phyloP scores from a whole-genome alignment of 2,797 vertebrate genomes.

The Prunella strophiata region DNA sequence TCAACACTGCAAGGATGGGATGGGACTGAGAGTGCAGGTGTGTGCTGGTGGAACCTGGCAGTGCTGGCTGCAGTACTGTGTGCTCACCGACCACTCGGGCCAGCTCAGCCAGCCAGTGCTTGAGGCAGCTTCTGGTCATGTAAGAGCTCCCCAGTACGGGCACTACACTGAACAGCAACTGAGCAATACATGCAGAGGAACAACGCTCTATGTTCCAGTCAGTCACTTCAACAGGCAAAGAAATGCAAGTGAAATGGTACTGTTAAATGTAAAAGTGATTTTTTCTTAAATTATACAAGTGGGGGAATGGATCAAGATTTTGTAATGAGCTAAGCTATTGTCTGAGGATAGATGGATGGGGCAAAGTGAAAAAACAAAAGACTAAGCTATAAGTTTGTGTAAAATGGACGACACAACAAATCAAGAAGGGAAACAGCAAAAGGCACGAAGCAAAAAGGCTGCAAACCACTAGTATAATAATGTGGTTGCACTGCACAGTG shows the following conservation, averaged over 20 bases:
- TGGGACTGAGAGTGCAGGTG: neutral
- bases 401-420: neutral
- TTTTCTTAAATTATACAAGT: neutral
- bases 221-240: neutral
- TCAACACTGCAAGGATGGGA: neutral
- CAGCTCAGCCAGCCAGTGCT: neutral
- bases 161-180: accelerated
- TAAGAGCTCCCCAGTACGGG: neutral
- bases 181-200: neutral
- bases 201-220: neutral
- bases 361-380: neutral
- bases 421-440: neutral
- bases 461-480: neutral
- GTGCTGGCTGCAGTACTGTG: too few species aligned
- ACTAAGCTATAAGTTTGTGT: neutral
- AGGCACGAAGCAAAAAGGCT: neutral
- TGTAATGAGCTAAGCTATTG: neutral
- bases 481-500: neutral
- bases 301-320: neutral
- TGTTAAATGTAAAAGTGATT: neutral
- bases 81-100: neutral
- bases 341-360: neutral
- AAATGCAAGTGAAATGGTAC: neutral
- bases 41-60: neutral
- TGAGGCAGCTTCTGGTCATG: neutral